These are phyloP conservation scores for Octodonta nipae DNA, from an alignment of 2,888 invertebrate genomes.

Conservation along the genomic window DNA sequence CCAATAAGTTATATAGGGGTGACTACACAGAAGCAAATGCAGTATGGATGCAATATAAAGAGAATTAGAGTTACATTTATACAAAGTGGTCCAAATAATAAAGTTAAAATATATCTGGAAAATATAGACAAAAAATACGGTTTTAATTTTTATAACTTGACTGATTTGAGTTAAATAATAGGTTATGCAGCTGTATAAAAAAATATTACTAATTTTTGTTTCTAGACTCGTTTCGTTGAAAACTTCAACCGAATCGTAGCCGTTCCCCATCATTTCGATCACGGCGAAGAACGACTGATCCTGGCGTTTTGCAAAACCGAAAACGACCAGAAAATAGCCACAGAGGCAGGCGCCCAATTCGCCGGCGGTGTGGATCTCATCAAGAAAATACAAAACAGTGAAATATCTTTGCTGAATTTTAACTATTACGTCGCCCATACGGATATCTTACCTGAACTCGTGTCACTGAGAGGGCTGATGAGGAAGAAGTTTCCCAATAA, in stretches of 20 bases:
- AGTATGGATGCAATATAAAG: too few relatives aligned
- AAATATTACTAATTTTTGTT: too few relatives aligned
- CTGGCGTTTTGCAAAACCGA: conserved; percentile 62
- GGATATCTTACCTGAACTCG: conserved; percentile 62
- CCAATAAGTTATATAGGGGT: too few relatives aligned
- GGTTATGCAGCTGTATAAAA: too few relatives aligned
- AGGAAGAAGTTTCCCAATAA: conserved; percentile 63
- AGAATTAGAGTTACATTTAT: too few relatives aligned
- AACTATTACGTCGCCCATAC: conserved; percentile 66
- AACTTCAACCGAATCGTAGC: conserved; percentile 52
- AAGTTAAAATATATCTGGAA: too few relatives aligned
- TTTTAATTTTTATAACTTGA: too few relatives aligned
- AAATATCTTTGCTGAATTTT: conserved; percentile 46
- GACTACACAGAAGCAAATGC: too few relatives aligned
- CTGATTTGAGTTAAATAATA: too few relatives aligned
- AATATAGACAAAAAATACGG: too few relatives aligned
- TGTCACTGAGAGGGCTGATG: conserved; percentile 62
- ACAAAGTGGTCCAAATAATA: too few relatives aligned
- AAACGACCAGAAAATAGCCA: conserved; percentile 45
- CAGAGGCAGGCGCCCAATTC: conserved; percentile 56
- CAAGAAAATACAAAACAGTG: conserved; percentile 65
- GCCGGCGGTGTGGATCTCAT: conserved; percentile 63
- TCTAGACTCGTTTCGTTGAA: conserved; percentile 53
- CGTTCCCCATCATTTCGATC: conserved; percentile 56
- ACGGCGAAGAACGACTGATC: conserved; percentile 53